Evolutionary conservation across 2,888 invertebrate genomes (phyloP).

Genomic region (Onthophagus sagittarius): DNA sequence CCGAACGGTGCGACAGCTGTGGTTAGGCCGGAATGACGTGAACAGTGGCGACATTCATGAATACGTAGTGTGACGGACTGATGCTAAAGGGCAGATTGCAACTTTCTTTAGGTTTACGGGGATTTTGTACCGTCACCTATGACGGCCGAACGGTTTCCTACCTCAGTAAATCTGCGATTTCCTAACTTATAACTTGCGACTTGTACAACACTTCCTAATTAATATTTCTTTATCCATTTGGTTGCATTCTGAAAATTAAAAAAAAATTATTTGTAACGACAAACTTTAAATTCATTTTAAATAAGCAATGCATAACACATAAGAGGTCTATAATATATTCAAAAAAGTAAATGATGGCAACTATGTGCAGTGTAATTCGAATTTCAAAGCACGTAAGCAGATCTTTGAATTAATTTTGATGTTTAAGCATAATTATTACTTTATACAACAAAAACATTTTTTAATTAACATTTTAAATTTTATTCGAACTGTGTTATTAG

Average conservation of each 20-base stretch:
- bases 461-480: too few species aligned
- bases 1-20: background rate
- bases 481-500: too few species aligned
- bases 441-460: too few species aligned
- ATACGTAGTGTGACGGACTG: background rate
- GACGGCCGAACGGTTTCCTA: slow-evolving; percentile 15
- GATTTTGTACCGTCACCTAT: background rate
- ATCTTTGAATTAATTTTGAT: too few species aligned
- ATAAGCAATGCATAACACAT: too few species aligned
- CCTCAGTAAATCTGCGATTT: slow-evolving; percentile 21
- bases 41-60: background rate
- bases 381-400: background rate
- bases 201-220: slow-evolving; percentile 19
- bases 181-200: background rate
- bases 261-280: background rate
- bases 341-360: background rate
- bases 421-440: too few species aligned
- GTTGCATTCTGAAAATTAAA: slow-evolving; percentile 37
- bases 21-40: background rate
- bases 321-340: too few species aligned
- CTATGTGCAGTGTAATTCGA: background rate
- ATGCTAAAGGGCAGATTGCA: slow-evolving; percentile 1
- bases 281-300: too few species aligned
- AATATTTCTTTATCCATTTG: slow-evolving; percentile 36
- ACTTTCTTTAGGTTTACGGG: background rate